Evolutionary conservation across 2,797 vertebrate species (phyloP).

Genomic region (Tangara arthus): DNA sequence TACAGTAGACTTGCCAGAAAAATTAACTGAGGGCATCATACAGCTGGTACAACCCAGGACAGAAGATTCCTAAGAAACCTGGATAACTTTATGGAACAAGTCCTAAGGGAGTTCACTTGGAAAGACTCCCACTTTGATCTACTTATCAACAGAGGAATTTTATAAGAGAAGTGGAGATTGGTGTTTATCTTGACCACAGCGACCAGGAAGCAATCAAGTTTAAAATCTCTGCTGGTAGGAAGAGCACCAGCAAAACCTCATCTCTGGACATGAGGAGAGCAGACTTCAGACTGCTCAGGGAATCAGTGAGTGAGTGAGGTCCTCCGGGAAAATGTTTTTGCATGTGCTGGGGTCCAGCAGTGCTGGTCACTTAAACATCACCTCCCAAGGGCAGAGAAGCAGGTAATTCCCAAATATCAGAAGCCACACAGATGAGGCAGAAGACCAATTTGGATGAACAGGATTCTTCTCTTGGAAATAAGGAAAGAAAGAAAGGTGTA

Average conservation of each 20-base stretch:
- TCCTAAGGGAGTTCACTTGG: neutral
- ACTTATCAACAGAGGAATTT: neutral
- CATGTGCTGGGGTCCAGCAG: fast-evolving
- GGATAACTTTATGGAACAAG: neutral
- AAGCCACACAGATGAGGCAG: fast-evolving
- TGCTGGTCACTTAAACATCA: neutral
- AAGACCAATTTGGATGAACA: neutral
- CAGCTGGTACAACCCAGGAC: neutral
- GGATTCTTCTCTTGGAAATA: neutral
- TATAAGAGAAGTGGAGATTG: too few relatives aligned
- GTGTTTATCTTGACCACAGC: neutral
- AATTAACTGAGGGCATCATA: neutral
- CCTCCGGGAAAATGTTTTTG: neutral
- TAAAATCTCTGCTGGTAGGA: neutral
- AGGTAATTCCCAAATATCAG: neutral
- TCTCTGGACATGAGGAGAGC: neutral
- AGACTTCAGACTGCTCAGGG: neutral
- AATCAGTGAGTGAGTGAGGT: too few relatives aligned
- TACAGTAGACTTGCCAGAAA: neutral
- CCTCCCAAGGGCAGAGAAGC: neutral
- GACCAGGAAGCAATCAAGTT: fast-evolving
- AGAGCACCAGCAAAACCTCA: neutral
- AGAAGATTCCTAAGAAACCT: neutral
- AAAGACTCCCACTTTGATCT: neutral
- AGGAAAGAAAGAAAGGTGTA: neutral